These are phyloP conservation scores for Protomyctophum bolini DNA, from an alignment of 2,113 vertebrate genomes.

Conservation along the genomic window DNA sequence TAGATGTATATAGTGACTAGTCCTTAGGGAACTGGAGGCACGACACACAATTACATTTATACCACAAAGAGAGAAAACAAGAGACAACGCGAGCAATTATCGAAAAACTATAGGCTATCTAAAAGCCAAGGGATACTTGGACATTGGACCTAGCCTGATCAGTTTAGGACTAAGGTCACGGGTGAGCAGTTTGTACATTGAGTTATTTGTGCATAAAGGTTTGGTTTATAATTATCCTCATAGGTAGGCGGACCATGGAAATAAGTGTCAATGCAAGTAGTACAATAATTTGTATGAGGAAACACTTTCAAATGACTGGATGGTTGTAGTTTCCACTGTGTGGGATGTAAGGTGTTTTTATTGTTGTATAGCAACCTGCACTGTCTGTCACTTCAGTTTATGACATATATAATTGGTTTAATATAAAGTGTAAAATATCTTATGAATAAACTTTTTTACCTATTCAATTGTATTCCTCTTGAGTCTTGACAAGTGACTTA, in stretches of 20 bases:
- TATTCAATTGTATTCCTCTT: slow-evolving; percentile 5
- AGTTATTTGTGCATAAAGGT: no score
- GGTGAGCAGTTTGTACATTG: no score
- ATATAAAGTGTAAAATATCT: slow-evolving; percentile 12
- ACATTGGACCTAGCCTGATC: no score
- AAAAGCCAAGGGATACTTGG: no score
- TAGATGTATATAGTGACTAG: slow-evolving; percentile 66
- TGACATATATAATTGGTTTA: slow-evolving; percentile 32
- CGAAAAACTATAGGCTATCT: no score
- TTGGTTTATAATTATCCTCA: no score
- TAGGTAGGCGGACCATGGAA: no score
- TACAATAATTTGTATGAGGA: background rate
- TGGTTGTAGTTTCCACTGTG: slow-evolving; percentile 66
- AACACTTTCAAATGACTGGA: slow-evolving; percentile 10
- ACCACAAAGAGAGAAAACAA: no score
- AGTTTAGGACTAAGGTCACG: no score
- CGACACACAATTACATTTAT: background rate
- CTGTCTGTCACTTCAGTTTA: slow-evolving; percentile 45
- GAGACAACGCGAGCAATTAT: no score
- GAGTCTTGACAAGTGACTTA: slow-evolving; percentile 27
- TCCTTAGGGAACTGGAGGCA: background rate
- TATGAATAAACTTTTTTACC: slow-evolving; percentile 55
- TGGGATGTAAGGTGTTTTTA: slow-evolving; percentile 53
- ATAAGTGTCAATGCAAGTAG: no score
- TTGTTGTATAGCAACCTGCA: slow-evolving; percentile 38